Base-by-base conservation (phyloP, 2,797 vertebrate genomes). In the Novumbra hubbsi region DNA sequence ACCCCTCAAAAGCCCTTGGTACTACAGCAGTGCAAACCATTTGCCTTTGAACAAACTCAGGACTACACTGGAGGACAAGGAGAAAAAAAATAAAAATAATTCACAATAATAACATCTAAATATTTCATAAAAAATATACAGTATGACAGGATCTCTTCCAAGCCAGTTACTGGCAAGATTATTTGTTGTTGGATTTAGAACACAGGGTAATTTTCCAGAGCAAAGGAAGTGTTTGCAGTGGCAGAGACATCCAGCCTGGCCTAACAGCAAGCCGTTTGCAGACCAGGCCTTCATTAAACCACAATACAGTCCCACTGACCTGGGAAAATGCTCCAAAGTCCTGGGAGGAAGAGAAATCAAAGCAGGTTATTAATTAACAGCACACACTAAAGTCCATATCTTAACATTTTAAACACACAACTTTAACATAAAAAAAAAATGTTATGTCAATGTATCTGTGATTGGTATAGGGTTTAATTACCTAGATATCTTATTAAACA, bases 271-370 rank as follows among this genome's bases (percentile, higher is more conserved):
- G 79, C 87, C 90, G 93, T 88, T 94, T 94, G 88, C 82, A 84
- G 90, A 74, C 82, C 87, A 55, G 73, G 77, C 92, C 89, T 91
- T 94, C 93, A 94, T 94, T 68, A 90, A 16, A 86, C 93, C 87
- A 88, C 71, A 70, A 27, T 72, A 72, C 70, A 86, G 28, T 69
- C 85, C 81, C 75, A 64, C 80, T 67, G 45, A 86, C 80, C 87
- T 78, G 0, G 73, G 76, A 74, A 77, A 83, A 76, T 32, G 34
- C 34, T 76, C 67, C 73, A 78, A 1, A 24, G 73, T 67, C 79
- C 79, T 81, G 84, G 45, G 76, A 78, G 5, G 9, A 24, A 65
- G 66, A 24, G 45, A 60, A 66, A 45, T 45, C 24, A 73, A 27
- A 77, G 15, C 62, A 5, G 15, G 63, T 24, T 71, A 14, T 62